These are phyloP conservation scores for Prunella himalayana DNA, from an alignment of 2,113 vertebrate genomes.

Conservation along the genomic window DNA sequence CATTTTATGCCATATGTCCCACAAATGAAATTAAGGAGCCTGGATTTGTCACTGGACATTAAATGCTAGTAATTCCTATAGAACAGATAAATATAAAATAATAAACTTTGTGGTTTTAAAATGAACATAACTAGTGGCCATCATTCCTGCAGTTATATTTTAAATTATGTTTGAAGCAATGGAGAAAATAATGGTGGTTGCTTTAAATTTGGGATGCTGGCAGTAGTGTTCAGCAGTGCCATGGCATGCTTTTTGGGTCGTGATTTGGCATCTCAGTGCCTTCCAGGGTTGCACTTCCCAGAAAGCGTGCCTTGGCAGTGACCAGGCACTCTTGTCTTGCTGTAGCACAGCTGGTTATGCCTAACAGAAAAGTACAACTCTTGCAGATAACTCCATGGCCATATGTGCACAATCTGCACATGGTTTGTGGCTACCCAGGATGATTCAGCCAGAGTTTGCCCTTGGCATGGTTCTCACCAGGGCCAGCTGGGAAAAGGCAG, in stretches of 20 bases:
- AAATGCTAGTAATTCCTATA: neutral
- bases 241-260: neutral
- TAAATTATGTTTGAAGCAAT: neutral
- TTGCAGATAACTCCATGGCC: neutral
- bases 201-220: neutral
- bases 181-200: neutral
- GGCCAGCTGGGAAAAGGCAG: neutral
- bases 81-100: neutral
- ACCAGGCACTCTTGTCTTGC: neutral
- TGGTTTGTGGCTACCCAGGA: neutral
- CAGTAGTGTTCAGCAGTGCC: neutral
- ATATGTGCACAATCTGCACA: neutral
- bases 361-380: neutral
- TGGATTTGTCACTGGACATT: neutral
- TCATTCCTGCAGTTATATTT: neutral
- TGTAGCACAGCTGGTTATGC: neutral
- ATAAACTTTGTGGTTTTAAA: neutral
- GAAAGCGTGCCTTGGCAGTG: neutral
- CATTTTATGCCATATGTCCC: neutral
- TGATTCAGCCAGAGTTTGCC: neutral
- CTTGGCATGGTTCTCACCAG: neutral
- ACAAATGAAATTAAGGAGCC: neutral
- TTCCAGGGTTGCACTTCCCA: neutral
- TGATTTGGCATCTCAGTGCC: neutral
- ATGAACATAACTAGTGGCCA: fast-evolving